phyloP scores from a whole-genome alignment of 2,888 invertebrate species.

The Cheiracanthium punctorium region DNA sequence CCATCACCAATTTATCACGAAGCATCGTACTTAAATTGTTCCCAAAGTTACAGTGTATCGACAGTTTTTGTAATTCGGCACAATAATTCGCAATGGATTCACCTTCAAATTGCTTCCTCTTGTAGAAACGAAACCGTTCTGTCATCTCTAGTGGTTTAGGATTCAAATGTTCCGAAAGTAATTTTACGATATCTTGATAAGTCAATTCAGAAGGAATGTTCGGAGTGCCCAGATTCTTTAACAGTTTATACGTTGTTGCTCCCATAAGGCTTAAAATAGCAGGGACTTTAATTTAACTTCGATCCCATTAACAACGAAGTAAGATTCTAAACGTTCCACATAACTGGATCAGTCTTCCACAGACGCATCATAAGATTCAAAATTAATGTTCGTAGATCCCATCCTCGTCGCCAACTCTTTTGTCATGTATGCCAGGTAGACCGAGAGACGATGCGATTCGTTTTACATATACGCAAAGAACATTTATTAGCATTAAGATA shows the following conservation, averaged over 20 bases:
- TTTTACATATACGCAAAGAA: conserved; percentile 47
- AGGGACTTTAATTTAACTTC: conserved; percentile 39
- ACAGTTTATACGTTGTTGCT: conserved; percentile 32
- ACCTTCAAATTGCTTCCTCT: conserved; percentile 37
- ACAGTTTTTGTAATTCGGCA: conserved; percentile 42
- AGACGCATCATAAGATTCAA: conserved; percentile 45
- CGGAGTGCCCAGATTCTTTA: conserved; percentile 12
- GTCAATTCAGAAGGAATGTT: too few relatives aligned
- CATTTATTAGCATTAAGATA: conserved; percentile 46
- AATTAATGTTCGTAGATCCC: conserved; percentile 41
- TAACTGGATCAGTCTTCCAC: conserved; percentile 47
- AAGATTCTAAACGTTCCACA: conserved; percentile 44
- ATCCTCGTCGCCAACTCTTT: conserved; percentile 46
- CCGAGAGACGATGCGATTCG: conserved; percentile 44
- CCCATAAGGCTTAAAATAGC: conserved; percentile 42
- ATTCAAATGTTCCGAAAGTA: conserved; percentile 45
- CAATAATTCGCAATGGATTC: conserved; percentile 42
- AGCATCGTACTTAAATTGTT: conserved; percentile 39
- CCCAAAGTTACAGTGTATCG: conserved; percentile 42
- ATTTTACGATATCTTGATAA: conserved; percentile 44
- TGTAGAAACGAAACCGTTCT: conserved; percentile 44
- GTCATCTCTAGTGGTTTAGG: conserved; percentile 46
- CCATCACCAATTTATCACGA: conserved; percentile 47
- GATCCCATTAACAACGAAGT: conserved; percentile 48
- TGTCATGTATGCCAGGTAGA: conserved; percentile 42